These are phyloP conservation scores for Rhynchopsitta pachyrhyncha DNA, from an alignment of 2,113 vertebrate genomes.

Conservation along the genomic window DNA sequence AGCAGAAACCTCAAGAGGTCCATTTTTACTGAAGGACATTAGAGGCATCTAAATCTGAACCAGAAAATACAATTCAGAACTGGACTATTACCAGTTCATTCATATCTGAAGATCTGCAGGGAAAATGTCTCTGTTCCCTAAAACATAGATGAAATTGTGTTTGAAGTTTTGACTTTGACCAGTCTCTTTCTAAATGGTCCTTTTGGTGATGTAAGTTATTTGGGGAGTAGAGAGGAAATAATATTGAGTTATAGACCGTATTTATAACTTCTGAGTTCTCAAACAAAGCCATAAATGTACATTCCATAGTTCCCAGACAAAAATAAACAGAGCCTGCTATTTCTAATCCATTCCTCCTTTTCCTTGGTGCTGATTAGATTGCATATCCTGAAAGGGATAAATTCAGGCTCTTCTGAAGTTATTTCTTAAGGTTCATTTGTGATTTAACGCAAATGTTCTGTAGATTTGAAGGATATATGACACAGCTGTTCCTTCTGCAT, in stretches of 20 bases:
- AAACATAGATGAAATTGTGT: neutral
- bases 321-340: constrained; percentile 73
- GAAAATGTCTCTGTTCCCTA: neutral
- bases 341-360: constrained; percentile 65
- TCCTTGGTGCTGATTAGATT: constrained; percentile 66
- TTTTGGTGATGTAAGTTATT: neutral
- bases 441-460: constrained; percentile 24
- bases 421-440: constrained; percentile 44
- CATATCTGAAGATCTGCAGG: neutral
- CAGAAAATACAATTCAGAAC: neutral
- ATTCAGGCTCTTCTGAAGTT: constrained; percentile 42
- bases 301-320: constrained; percentile 76
- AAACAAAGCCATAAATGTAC: constrained; percentile 61
- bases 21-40: neutral
- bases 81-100: neutral
- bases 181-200: neutral
- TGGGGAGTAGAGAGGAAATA: neutral
- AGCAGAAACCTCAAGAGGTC: neutral
- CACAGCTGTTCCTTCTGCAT: constrained; percentile 68
- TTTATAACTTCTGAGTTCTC: constrained; percentile 43
- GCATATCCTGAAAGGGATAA: constrained; percentile 47
- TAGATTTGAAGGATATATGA: constrained; percentile 63
- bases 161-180: neutral
- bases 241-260: neutral
- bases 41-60: neutral